These are phyloP conservation scores for Congeria kusceri DNA, from an alignment of 2,888 invertebrate species.

Conservation along the genomic window DNA sequence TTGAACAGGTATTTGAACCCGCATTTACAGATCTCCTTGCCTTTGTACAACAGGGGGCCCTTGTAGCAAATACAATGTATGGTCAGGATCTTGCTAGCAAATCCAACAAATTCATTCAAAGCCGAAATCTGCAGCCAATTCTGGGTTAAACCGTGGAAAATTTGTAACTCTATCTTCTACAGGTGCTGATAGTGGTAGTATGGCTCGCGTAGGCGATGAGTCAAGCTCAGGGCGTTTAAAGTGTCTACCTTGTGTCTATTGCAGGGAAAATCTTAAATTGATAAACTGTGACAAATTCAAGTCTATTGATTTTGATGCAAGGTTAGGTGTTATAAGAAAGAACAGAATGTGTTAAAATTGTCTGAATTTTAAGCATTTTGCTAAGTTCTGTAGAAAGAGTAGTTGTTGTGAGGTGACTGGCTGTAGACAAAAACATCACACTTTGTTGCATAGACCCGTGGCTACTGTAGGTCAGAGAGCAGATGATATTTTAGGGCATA, in stretches of 20 bases:
- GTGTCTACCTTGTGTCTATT: too few relatives aligned
- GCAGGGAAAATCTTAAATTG: too few relatives aligned
- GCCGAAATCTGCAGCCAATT: background rate
- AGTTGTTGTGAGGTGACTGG: slow-evolving; percentile 10
- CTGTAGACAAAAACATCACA: slow-evolving; percentile 15
- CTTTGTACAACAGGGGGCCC: slow-evolving; percentile 4
- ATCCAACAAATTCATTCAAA: background rate
- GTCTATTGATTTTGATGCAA: too few relatives aligned
- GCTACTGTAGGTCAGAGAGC: too few relatives aligned
- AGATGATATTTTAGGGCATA: background rate
- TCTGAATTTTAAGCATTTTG: background rate
- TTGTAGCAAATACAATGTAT: too few relatives aligned
- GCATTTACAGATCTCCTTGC: background rate
- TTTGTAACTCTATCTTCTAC: too few relatives aligned
- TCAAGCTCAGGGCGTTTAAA: too few relatives aligned
- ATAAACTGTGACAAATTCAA: too few relatives aligned
- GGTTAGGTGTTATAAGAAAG: background rate
- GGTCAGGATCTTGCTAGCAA: too few relatives aligned
- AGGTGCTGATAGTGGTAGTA: too few relatives aligned
- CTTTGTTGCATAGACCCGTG: slow-evolving; percentile 14
- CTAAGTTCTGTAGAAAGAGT: slow-evolving; percentile 5
- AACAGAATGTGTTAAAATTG: background rate
- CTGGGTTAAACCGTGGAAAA: background rate
- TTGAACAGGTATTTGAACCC: slow-evolving; percentile 11
- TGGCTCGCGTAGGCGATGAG: too few relatives aligned